These are phyloP conservation scores for Cossypha niveicapilla DNA, from an alignment of 2,797 vertebrate genomes.

Conservation along the genomic window DNA sequence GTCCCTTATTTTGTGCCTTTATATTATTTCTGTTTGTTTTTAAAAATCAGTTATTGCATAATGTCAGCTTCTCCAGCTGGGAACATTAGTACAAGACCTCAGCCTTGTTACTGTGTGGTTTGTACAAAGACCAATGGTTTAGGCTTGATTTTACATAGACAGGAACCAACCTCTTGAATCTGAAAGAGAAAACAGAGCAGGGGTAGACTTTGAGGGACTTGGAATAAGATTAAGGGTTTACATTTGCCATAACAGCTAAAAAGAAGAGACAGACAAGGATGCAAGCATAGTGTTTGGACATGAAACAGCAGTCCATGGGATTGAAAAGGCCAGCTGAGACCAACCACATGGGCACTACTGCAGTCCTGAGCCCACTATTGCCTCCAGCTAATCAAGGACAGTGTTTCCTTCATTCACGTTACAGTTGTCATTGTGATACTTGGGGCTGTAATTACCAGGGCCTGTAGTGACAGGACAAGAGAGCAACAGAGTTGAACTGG, in stretches of 20 bases:
- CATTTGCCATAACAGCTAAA: not conserved
- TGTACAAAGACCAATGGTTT: not conserved
- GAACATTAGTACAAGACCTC: not conserved
- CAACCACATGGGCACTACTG: not conserved
- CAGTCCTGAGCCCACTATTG: not conserved
- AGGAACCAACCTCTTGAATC: not conserved
- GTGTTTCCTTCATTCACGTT: not conserved
- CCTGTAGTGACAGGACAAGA: not conserved
- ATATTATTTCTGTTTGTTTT: not conserved
- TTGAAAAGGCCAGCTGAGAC: not conserved
- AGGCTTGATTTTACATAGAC: not conserved
- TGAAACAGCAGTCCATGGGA: not conserved
- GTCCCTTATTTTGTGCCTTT: not conserved
- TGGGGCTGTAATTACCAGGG: not conserved
- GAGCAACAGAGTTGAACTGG: not conserved
- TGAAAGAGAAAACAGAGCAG: not conserved
- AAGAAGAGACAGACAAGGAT: not conserved
- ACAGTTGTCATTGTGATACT: not conserved
- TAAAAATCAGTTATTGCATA: not conserved
- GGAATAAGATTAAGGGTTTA: not conserved
- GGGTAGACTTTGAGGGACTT: not conserved
- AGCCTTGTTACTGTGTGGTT: not conserved
- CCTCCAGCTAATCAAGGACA: not conserved
- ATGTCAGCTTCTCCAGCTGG: not conserved
- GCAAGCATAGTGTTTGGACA: not conserved